Conservation (phyloP, 2,113 vertebrate genomes). For the Delphinus delphis region DNA sequence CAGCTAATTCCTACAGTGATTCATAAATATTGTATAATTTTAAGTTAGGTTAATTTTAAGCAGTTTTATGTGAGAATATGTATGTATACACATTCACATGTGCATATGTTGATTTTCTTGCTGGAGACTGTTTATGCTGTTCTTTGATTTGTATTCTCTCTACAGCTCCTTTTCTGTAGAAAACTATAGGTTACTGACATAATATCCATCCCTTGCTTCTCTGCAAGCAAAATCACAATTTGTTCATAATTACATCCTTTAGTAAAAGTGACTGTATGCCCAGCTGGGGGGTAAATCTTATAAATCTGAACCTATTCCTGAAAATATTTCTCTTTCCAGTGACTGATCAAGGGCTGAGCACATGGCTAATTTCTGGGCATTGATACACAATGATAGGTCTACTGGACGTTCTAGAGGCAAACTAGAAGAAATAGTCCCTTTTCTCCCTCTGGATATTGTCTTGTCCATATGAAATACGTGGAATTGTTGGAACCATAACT, state of each 20-base stretch:
- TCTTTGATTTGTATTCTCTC: neutral
- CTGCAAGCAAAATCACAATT: neutral
- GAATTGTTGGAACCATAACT: neutral
- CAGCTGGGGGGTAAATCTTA: neutral
- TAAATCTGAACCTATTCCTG: neutral
- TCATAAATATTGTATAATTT: neutral
- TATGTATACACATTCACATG: fast-evolving
- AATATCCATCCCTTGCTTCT: neutral
- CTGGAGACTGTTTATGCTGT: neutral
- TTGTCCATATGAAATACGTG: neutral
- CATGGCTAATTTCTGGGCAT: neutral
- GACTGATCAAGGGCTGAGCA: neutral
- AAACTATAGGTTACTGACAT: neutral
- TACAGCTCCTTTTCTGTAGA: neutral
- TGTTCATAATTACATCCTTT: neutral
- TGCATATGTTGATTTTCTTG: neutral
- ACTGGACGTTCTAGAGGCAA: neutral
- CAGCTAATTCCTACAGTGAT: neutral
- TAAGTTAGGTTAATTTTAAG: neutral
- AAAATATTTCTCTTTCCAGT: neutral
- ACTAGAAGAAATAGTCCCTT: neutral
- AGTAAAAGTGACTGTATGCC: neutral
- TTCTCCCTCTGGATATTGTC: neutral
- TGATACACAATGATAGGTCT: neutral
- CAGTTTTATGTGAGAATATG: neutral